A percentile compares a stretch with the other conserved stretches of the same genome.
These are phyloP conservation scores for Leptonema lineaticorne DNA, from an alignment of 1,140 invertebrate species.

Conservation along the genomic window DNA sequence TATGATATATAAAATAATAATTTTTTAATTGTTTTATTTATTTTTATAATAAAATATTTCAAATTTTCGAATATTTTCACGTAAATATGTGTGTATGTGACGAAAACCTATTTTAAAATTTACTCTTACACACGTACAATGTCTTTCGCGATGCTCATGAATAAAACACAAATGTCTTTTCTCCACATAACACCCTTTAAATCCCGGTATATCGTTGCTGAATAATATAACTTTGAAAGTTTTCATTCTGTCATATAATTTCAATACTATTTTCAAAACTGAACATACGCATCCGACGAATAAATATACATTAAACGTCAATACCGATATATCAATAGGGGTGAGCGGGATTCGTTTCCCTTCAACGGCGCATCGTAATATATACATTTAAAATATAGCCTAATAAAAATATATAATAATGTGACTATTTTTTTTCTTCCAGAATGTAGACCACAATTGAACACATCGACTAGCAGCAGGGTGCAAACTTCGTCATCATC, in stretches of 20 bases:
- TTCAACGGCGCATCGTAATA: no score
- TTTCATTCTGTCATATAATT: slow-evolving; percentile 22
- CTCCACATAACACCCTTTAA: slow-evolving; percentile 27
- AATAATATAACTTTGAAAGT: slow-evolving; percentile 39
- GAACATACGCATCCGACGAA: neutral
- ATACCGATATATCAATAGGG: no score
- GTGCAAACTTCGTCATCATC: neutral
- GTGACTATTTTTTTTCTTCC: slow-evolving; percentile 7
- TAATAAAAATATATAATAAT: no score
- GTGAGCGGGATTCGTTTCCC: no score
- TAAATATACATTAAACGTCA: no score
- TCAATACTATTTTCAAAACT: neutral
- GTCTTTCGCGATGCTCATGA: slow-evolving; percentile 28
- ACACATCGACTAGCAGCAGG: neutral
- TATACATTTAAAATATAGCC: no score
- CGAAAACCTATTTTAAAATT: slow-evolving; percentile 5
- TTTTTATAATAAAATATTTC: no score
- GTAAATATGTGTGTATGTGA: no score
- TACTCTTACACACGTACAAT: neutral
- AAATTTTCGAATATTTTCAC: no score
- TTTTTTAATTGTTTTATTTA: no score
- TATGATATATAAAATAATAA: no score
- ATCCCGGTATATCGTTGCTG: slow-evolving; percentile 28
- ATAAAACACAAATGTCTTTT: slow-evolving; percentile 34
- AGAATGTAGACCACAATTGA: slow-evolving; percentile 16